Base-by-base conservation (phyloP, 2,888 invertebrate species). In the Elegia similella region DNA sequence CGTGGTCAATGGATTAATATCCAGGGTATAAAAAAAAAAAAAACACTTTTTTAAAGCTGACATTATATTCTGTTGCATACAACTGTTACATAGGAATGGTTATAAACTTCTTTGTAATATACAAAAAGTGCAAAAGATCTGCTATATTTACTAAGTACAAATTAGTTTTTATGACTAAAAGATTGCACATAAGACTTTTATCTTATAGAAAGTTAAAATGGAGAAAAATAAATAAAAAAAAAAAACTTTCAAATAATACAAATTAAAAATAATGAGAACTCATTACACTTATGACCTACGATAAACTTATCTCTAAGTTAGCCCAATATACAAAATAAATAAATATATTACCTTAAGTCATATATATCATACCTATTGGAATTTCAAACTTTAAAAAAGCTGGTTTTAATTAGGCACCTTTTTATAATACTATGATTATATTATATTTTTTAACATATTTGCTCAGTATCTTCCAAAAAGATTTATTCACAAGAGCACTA, bases 391-490 rank as follows among this genome's bases (percentile, higher is more conserved):
- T 46, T n/a, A n/a, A n/a, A n/a, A n/a, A 55, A 58, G 58, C 44
- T 55, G 58, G 60, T 62, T 61, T 58, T 57, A 59, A 62, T 65
- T 66, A 74, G 70, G 72, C 75, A 75, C 72, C 10, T 10, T 34
- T 34, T 34, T 10, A 8, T 5, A 38, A 38, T 38, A 8, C 34
- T 6, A 38, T 38, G 38, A 12, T 38, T 38, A 23, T 23, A 23
- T 23, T 23, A 23, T 23, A 23, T 23, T 2, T 2, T 23, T 23
- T 23, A 3, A 23, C 2, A 23, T 23, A 5, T 23, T 23, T 23
- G 23, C 5, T 23, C 23, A 23, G 23, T 23, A 23, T 23, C 23
- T 23, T 23, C 23, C n/a, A n/a, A n/a, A n/a, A n/a, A n/a, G 5
- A 23, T 23, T 23, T 23, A 3, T 23, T 23, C 5, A 23, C 23